Percentiles rank a stretch among this genome's conserved stretches.
Conservation (phyloP, 2,797 vertebrate genomes). For the Peromyscus attwateri region DNA sequence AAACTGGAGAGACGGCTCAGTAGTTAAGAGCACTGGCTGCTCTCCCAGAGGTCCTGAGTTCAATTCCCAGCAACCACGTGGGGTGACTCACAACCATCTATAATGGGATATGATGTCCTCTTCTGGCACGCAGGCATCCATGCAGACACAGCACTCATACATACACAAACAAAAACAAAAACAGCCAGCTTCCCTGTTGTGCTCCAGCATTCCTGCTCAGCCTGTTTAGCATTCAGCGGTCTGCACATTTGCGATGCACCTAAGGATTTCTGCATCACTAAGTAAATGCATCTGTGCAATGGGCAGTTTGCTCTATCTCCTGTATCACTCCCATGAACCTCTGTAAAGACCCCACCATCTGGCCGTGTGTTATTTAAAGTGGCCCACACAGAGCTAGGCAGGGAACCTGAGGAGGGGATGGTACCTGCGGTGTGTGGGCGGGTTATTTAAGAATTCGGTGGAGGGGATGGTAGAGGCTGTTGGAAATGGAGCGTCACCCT, state of each 20-base stretch:
- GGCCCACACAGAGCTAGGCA: neutral
- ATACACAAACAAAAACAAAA: too few relatives aligned
- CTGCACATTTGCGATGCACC: neutral
- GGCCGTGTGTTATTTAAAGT: neutral
- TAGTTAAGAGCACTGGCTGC: too few relatives aligned
- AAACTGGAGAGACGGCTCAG: too few relatives aligned
- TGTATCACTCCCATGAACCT: neutral
- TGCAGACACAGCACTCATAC: too few relatives aligned
- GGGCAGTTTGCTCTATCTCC: neutral
- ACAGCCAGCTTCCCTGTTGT: neutral
- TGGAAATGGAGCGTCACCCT: neutral
- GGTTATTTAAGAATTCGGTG: neutral
- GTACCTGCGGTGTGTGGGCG: too few relatives aligned
- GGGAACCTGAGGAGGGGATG: neutral
- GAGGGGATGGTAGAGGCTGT: neutral
- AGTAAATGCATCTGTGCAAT: constrained; percentile 35
- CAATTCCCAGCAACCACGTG: too few relatives aligned
- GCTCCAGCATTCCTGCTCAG: neutral
- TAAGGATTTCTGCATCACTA: constrained; percentile 34
- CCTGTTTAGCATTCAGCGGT: neutral
- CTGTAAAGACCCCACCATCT: neutral
- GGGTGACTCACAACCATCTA: too few relatives aligned
- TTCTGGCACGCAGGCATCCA: too few relatives aligned
- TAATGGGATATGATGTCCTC: too few relatives aligned
- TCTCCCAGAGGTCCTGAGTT: too few relatives aligned